These are phyloP conservation scores for Opisthograptis luteolata DNA, from an alignment of 2,888 invertebrate species.

Conservation along the genomic window DNA sequence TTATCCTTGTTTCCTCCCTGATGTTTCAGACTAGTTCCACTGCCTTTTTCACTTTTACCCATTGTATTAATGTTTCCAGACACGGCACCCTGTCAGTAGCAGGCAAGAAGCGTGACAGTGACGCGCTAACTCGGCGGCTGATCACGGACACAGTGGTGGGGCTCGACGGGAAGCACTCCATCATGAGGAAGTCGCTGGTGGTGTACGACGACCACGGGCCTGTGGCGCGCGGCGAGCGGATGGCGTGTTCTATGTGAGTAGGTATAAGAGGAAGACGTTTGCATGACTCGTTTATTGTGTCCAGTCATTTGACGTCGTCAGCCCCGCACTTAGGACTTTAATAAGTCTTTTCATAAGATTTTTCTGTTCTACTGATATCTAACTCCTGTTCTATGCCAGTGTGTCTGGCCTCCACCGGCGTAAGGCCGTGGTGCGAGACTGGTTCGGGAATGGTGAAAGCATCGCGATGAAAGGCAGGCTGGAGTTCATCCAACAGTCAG, in stretches of 20 bases:
- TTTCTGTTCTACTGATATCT: too few relatives aligned
- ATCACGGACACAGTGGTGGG: conserved; percentile 92
- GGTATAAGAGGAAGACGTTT: neutral
- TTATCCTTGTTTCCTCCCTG: too few relatives aligned
- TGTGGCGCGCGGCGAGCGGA: conserved; percentile 92
- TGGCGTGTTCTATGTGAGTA: conserved; percentile 93
- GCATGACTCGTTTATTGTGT: neutral
- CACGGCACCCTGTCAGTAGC: conserved; percentile 89
- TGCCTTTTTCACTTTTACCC: too few relatives aligned
- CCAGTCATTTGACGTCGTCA: too few relatives aligned
- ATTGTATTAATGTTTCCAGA: conserved; percentile 73
- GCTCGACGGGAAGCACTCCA: conserved; percentile 88
- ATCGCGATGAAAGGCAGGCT: conserved; percentile 88
- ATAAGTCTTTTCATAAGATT: too few relatives aligned
- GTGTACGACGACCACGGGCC: conserved; percentile 95
- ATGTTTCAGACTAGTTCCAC: too few relatives aligned
- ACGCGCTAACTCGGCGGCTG: conserved; percentile 87
- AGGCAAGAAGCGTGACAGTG: conserved; percentile 87
- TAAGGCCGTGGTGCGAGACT: conserved; percentile 93
- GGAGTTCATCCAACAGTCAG: conserved; percentile 93
- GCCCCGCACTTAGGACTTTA: too few relatives aligned
- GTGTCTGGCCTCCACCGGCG: conserved; percentile 89
- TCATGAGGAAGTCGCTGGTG: conserved; percentile 93
- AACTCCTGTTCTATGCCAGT: too few relatives aligned
- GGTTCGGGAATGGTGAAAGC: conserved; percentile 92